Base-by-base conservation (phyloP, 1,140 invertebrate species). In the Tetramorium simillimum region DNA sequence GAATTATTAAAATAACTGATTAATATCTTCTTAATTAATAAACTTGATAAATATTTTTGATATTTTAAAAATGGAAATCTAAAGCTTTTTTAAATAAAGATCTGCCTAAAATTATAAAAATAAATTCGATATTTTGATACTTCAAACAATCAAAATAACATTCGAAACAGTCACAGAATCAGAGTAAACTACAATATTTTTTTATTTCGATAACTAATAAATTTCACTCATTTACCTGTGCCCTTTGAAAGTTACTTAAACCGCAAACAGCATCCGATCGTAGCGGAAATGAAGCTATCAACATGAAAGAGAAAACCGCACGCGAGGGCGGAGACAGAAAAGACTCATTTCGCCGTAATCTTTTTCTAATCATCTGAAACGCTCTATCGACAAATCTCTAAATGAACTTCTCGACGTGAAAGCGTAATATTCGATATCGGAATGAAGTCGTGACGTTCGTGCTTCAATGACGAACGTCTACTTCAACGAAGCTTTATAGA, bases 201-300 rank as follows among this genome's bases (percentile, higher is more conserved):
- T 81, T 81, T 18, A 70, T 70, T 81, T 81, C 10, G 16, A 70
- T n/a, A 78, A 65, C 1, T 49, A 58, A 81, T 56, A 81, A 56
- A 56, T 70, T 12, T 3, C 12, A 14, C 21, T 81, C 65, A 10
- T 70, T 70, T 70, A 18, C 37, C 16, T 53, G 46, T n/a, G 14
- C 16, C 16, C 63, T 81, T 81, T 70, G 51, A 70, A 33, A 33
- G 28, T 70, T 81, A 28, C 14, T 81, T 49, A 28, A 70, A 81
- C 65, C 51, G 24, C 65, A 81, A 81, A 81, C 78, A 58, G 63
- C 49, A 46, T 69, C 49, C n/a, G 49, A 81, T 81, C 49, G 49
- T 81, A 70, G 9, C 21, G 51, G 78, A 81, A 81, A 81, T 81
- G 78, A 81, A 81, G 63, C 62, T 28, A 81, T 70, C 65, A 81